These are phyloP conservation scores for Adelognathus sp. DNA, from an alignment of 2,888 invertebrate species.

Conservation along the genomic window DNA sequence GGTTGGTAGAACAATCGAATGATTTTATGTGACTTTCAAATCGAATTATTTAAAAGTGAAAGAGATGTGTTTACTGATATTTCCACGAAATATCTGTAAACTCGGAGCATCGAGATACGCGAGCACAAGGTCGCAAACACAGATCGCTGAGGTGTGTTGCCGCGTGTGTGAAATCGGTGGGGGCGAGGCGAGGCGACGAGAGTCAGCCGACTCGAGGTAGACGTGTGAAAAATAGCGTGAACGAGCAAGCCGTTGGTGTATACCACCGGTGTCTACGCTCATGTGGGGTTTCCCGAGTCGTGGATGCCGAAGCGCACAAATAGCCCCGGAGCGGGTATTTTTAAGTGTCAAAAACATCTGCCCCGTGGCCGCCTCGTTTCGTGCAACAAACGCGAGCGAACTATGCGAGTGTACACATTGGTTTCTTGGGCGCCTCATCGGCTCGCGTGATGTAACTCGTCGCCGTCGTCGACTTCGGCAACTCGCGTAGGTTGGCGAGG, in stretches of 20 bases:
- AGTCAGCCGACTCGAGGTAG: too few relatives aligned
- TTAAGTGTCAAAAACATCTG: constrained; percentile 75
- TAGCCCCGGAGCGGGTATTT: constrained; percentile 72
- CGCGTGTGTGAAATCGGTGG: constrained; percentile 52
- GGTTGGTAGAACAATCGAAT: too few relatives aligned
- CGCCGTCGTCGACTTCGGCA: constrained; percentile 26
- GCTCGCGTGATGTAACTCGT: constrained; percentile 70
- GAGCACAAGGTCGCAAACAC: constrained; percentile 63
- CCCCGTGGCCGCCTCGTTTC: constrained; percentile 10
- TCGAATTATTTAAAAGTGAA: too few relatives aligned
- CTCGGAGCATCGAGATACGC: constrained; percentile 52
- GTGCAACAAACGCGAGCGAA: constrained; percentile 26
- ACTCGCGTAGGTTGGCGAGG: constrained; percentile 36
- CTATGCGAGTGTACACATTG: constrained; percentile 17
- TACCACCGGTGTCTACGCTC: constrained; percentile 57
- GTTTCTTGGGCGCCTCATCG: constrained; percentile 52
- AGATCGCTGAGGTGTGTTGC: neutral
- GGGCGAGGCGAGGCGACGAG: neutral
- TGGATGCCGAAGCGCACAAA: constrained; percentile 72
- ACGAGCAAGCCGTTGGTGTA: constrained; percentile 10
- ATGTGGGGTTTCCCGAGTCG: constrained; percentile 67
- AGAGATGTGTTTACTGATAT: neutral
- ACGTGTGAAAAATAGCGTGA: neutral
- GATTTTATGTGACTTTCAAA: too few relatives aligned
- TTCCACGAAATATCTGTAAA: constrained; percentile 38